Conservation (phyloP, 1,140 invertebrate species). For the Drosophila parvula region DNA sequence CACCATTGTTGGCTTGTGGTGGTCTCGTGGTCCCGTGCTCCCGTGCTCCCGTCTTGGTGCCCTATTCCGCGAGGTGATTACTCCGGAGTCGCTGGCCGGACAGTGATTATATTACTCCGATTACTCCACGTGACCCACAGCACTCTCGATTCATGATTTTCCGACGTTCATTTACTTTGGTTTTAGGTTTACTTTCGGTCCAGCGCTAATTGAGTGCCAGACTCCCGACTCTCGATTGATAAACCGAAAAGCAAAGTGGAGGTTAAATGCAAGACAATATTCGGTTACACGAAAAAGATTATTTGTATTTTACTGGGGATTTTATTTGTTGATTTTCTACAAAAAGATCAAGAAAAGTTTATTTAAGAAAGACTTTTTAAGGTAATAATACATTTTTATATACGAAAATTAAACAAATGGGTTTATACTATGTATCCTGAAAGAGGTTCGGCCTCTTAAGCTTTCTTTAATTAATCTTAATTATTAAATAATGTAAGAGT, state of each 20-base stretch:
- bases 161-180: slow-evolving; percentile 28
- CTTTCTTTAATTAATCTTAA: too few relatives aligned
- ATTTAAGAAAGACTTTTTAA: too few relatives aligned
- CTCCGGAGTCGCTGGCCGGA: slow-evolving; percentile 12
- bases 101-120: slow-evolving; percentile 35
- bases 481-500: not conserved
- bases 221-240: slow-evolving; percentile 33
- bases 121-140: slow-evolving; percentile 47
- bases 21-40: slow-evolving; percentile 11
- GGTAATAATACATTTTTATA: too few relatives aligned
- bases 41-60: slow-evolving; percentile 18
- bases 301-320: not conserved
- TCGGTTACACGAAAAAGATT: not conserved
- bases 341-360: not conserved
- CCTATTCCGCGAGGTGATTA: slow-evolving; percentile 40
- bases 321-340: not conserved
- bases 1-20: slow-evolving; percentile 35
- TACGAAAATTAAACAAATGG: too few relatives aligned
- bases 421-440: too few relatives aligned
- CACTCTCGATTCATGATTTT: slow-evolving; percentile 36
- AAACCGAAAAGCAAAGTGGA: slow-evolving; percentile 16
- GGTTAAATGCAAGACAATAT: slow-evolving; percentile 1
- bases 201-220: slow-evolving; percentile 52
- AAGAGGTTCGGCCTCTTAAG: too few relatives aligned
- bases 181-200: slow-evolving; percentile 34